Evolutionary conservation across 2,888 invertebrate species (phyloP).

Genomic region (Meteorus cinctellus): DNA sequence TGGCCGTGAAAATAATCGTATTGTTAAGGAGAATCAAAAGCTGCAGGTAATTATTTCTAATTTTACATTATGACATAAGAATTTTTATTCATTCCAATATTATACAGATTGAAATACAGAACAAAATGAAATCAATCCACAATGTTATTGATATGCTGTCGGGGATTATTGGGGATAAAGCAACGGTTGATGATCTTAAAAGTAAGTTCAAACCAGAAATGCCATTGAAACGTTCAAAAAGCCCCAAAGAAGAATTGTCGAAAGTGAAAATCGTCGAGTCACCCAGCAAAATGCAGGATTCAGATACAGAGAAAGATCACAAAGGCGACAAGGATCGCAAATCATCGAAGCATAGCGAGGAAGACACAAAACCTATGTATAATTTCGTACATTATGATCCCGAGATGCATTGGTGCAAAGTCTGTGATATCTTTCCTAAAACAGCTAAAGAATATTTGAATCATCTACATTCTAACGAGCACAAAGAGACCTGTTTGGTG

Average conservation of each 20-base stretch:
- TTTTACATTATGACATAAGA: background rate
- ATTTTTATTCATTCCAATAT: conserved; percentile 16
- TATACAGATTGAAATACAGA: conserved; percentile 83
- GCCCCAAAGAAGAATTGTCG: conserved; percentile 69
- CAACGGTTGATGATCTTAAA: conserved; percentile 71
- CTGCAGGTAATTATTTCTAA: conserved; percentile 80
- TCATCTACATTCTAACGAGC: conserved; percentile 87
- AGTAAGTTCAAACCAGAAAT: conserved; percentile 66
- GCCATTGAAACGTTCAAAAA: conserved; percentile 62
- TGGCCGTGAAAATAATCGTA: conserved; percentile 85
- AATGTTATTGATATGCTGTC: conserved; percentile 92
- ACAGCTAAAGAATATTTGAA: conserved; percentile 90
- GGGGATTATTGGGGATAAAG: conserved; percentile 86
- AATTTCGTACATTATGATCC: conserved; percentile 92
- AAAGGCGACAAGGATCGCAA: conserved; percentile 61
- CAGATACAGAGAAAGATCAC: conserved; percentile 66
- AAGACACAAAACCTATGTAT: conserved; percentile 75
- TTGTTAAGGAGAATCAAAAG: conserved; percentile 88
- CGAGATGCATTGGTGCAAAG: conserved; percentile 92
- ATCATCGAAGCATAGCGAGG: conserved; percentile 55
- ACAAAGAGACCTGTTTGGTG: conserved; percentile 77
- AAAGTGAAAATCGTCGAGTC: conserved; percentile 63
- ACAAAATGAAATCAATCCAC: conserved; percentile 87
- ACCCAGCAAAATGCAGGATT: conserved; percentile 59
- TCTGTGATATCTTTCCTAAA: conserved; percentile 89